Evolutionary conservation across 2,797 vertebrate genomes (phyloP), one percentile per base, ranked within the genome.

Genomic region (Anabacerthia variegaticeps): DNA sequence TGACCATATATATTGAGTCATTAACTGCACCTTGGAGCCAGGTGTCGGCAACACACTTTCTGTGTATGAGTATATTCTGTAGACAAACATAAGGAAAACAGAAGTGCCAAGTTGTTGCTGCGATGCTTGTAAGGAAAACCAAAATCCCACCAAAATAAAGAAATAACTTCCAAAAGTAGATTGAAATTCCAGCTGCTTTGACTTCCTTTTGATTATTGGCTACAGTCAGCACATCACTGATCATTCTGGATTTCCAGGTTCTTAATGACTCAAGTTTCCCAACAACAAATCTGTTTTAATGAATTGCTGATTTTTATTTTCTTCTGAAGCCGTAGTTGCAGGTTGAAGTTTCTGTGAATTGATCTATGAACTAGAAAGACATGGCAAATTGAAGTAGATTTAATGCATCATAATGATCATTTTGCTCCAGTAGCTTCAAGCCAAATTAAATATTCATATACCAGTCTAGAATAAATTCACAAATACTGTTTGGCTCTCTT

Each of bases 401-500:
- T 96, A 97, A 96, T 94, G 75, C 83, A 96, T 97, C 85, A 95
- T 95, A 97, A 93, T 95, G 96, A 97, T 97, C 88, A 91, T 94
- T 98, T 97, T 97, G 87, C 95, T 97, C 85, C 9, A 46, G 96
- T 97, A 96, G 95, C 97, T 97, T 97, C 93, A 96, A 97, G 96
- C 94, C 93, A 97, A 95, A 96, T 97, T 97, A 95, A 97, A 97
- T 97, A 97, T 96, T 97, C 96, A 96, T 98, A 92, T 96, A 96
- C 87, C 87, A 93, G 93, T 97, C 95, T 98, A 97, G 95, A 97
- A 97, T 97, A 96, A 97, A 97, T 98, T 96, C 95, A 97, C 95
- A 97, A 97, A 95, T 97, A 97, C 94, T 95, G 58, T 96, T 97
- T 95, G 97, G 91, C 97, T 97, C 93, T 97, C 95, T 96, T 81